Base-by-base conservation (phyloP, 2,113 vertebrate species). In the Plectropomus leopardus region DNA sequence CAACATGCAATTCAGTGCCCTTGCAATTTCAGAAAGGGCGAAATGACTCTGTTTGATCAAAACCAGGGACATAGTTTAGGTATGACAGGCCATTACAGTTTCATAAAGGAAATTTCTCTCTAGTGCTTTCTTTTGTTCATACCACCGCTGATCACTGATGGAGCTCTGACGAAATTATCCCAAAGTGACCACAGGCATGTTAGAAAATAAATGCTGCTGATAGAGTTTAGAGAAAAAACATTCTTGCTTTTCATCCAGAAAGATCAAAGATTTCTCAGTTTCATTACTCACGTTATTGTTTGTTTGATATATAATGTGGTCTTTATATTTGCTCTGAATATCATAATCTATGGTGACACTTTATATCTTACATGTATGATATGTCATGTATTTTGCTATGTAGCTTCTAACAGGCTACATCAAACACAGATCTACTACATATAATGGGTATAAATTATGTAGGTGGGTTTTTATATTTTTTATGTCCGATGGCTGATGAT, bases 101-200 rank as follows among this genome's bases (percentile, higher is more conserved):
- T 72, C 58, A 68, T 21, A 24, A 24, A 72, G 15, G 44, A 17
- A 65, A 53, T 65, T 63, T 72, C 32, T 45, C 45, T 42, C 34
- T 44, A 30, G 9, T 17, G n/a, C 4, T 45, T 73, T 64, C n/a
- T 60, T 66, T 58, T 21, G 32, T 66, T 72, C 17, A 26, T 24
- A 5, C n/a, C 13, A 55, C 14, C 2, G 50, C 16, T 48, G 9
- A 53, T 66, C 36, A 5, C 65, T 59, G 34, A 24, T n/a, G 3
- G 19, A 76, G 1, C 26, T 78, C 47, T 40, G 13, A 72, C 44
- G 16, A 34, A 76, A 61, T 45, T 17, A 69, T 17, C 17, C 40
- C 5, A 10, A 65, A 67, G 48, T 50, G 24, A 54, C 47, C 13
- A 7, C 5, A 19, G 14, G 13, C 28, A 28, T 19, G 16, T 45